phyloP scores from a whole-genome alignment of 2,113 vertebrate species.

The Haplochromis vanheusdeni region DNA sequence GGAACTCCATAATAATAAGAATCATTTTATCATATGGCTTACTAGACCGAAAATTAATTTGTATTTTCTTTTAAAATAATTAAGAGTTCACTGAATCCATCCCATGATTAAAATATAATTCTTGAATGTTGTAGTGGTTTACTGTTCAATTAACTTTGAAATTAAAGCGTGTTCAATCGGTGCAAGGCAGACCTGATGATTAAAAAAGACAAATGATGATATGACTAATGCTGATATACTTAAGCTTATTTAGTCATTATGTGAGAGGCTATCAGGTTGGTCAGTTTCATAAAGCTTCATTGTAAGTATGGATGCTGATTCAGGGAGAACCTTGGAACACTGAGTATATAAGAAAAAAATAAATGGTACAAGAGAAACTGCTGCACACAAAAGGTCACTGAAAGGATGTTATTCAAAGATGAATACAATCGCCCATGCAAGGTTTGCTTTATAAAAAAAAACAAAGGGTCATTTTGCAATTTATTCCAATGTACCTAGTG shows the following conservation, averaged over 20 bases:
- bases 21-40: neutral
- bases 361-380: neutral
- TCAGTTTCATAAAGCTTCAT: neutral
- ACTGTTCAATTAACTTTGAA: neutral
- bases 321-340: neutral
- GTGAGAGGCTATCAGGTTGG: neutral
- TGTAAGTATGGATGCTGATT: neutral
- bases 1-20: neutral
- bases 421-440: neutral
- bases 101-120: neutral
- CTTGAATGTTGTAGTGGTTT: neutral
- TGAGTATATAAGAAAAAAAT: neutral
- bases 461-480: neutral
- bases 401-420: neutral
- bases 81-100: neutral
- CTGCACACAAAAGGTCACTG: neutral
- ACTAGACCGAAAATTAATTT: neutral
- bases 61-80: neutral
- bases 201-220: neutral
- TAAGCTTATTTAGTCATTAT: slow-evolving; percentile 1
- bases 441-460: neutral
- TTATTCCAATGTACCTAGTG: neutral
- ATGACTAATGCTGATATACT: slow-evolving; percentile 3
- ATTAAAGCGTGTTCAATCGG: neutral
- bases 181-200: neutral